These are phyloP conservation scores for Patella vulgata DNA, from an alignment of 1,140 invertebrate species.

Conservation along the genomic window DNA sequence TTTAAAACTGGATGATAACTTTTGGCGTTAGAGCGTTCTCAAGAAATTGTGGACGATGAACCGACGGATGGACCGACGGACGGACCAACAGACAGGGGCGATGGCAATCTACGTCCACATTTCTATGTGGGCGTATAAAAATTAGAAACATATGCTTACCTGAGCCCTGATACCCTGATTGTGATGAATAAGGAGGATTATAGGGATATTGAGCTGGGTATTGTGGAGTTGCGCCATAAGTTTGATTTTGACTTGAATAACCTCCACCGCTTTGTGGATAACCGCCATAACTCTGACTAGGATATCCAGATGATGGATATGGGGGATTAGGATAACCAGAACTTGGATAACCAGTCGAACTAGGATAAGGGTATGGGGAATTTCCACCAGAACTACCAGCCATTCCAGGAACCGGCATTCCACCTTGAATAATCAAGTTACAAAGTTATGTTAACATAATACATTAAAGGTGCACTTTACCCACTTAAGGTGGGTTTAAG, in stretches of 20 bases:
- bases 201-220: neutral
- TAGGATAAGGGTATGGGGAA: conserved; percentile 31
- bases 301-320: conserved; percentile 19
- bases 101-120: no score
- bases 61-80: no score
- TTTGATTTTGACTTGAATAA: conserved; percentile 1
- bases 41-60: no score
- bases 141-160: no score
- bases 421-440: conserved; percentile 19
- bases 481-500: no score
- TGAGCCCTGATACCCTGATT: no score
- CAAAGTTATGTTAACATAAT: no score
- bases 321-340: conserved; percentile 22
- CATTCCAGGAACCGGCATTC: conserved; percentile 31
- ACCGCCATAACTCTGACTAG: neutral
- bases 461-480: no score
- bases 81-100: no score
- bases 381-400: neutral
- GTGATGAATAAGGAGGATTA: neutral
- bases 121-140: no score
- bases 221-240: conserved; percentile 3
- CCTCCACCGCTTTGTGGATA: conserved; percentile 1
- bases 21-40: no score
- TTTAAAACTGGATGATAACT: no score
- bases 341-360: conserved; percentile 60